Percentiles rank a stretch among this genome's conserved stretches.
Conservation (phyloP, 2,113 vertebrate genomes). For the Verasper variegatus region DNA sequence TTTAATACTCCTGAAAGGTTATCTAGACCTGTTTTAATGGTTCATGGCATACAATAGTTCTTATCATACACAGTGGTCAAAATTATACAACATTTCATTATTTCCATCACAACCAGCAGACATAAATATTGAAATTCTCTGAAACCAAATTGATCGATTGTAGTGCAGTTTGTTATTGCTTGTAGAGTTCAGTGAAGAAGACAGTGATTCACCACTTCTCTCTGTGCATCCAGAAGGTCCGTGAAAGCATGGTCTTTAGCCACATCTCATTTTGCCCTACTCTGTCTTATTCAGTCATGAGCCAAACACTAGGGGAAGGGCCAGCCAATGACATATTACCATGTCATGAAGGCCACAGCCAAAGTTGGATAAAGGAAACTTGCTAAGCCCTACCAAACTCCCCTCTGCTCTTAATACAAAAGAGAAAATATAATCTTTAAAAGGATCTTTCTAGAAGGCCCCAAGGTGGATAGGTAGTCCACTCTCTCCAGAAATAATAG, state of each 20-base stretch:
- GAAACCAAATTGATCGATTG: conserved; percentile 8
- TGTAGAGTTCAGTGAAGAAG: not conserved
- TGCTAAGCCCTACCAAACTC: conserved; percentile 30
- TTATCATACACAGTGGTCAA: not conserved
- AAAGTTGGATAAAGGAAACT: conserved; percentile 33
- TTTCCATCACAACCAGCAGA: conserved; percentile 11
- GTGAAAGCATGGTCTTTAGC: conserved; percentile 41
- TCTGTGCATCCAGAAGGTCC: conserved; percentile 69
- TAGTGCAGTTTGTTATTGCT: not conserved
- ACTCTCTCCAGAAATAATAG: conserved; percentile 32
- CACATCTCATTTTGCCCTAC: conserved; percentile 33
- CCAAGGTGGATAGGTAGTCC: conserved; percentile 22
- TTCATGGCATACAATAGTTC: not conserved
- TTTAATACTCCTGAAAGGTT: not conserved
- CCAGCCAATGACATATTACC: conserved; percentile 51
- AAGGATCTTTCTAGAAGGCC: conserved; percentile 6
- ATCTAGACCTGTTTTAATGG: too few species aligned
- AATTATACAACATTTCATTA: not conserved
- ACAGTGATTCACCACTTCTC: conserved; percentile 56
- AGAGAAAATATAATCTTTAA: conserved; percentile 23
- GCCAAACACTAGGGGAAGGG: conserved; percentile 19
- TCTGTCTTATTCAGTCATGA: conserved; percentile 33
- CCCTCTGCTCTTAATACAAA: conserved; percentile 19
- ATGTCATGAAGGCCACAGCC: conserved; percentile 42
- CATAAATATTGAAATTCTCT: not conserved